Percentiles rank a stretch among this genome's conserved stretches.
Evolutionary conservation across 2,888 invertebrate genomes (phyloP).

Genomic region (Synanthedon andrenaeformis): DNA sequence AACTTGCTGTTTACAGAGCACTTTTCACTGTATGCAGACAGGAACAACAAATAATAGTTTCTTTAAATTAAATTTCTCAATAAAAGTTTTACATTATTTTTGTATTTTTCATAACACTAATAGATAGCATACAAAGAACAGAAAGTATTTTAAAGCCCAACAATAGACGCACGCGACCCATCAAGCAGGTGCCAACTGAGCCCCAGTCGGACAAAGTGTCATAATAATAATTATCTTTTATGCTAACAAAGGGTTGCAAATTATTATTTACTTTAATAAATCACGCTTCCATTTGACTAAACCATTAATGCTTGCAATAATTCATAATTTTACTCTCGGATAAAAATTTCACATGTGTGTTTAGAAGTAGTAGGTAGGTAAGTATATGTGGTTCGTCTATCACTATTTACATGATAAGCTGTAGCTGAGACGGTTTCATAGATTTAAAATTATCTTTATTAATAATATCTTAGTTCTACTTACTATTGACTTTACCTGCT

Average conservation of each 20-base stretch:
- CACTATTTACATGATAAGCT: too few relatives aligned
- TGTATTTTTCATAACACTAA: too few relatives aligned
- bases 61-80: background rate
- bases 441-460: too few relatives aligned
- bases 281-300: conserved; percentile 49
- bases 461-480: too few relatives aligned
- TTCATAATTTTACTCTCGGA: conserved; percentile 57
- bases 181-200: conserved; percentile 52
- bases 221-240: conserved; percentile 42
- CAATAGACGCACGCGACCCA: conserved; percentile 9
- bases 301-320: conserved; percentile 57
- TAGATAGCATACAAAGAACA: too few relatives aligned
- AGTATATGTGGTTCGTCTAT: too few relatives aligned
- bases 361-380: too few relatives aligned
- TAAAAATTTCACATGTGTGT: background rate
- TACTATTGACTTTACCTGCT: too few relatives aligned
- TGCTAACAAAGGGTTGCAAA: conserved; percentile 60
- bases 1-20: too few relatives aligned
- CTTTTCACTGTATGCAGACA: too few relatives aligned
- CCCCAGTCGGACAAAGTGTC: conserved; percentile 22
- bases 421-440: too few relatives aligned
- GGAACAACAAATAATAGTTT: background rate
- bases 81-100: background rate
- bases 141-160: background rate
- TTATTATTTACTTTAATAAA: conserved; percentile 63